Evolutionary conservation across 2,113 vertebrate species (phyloP).

Genomic region (Oxygymnocypris stewartii): DNA sequence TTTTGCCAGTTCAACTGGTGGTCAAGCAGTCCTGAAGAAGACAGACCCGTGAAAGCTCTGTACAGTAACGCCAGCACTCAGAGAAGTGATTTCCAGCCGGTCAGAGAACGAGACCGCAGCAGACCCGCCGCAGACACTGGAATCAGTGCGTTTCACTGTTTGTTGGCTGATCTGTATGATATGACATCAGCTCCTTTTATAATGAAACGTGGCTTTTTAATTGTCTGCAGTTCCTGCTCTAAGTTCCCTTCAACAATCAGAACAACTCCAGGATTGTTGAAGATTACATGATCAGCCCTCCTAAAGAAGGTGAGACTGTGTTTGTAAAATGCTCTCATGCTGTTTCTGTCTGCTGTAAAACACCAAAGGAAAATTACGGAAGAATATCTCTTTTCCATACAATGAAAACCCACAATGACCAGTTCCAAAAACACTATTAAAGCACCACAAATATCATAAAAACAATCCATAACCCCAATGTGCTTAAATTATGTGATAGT

Average conservation of each 20-base stretch:
- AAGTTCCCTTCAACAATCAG: conserved; percentile 56
- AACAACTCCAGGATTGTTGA: conserved; percentile 54
- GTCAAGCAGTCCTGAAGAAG: conserved; percentile 18
- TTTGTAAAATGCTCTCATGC: background rate
- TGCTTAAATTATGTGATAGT: background rate
- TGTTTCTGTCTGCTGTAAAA: too few relatives aligned
- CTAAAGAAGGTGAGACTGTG: conserved; percentile 69
- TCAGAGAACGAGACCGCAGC: conserved; percentile 47
- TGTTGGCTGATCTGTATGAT: too few relatives aligned
- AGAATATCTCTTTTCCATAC: background rate
- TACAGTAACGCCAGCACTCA: conserved; percentile 67
- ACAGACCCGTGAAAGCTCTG: conserved; percentile 29
- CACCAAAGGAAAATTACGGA: too few relatives aligned
- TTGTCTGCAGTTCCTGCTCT: conserved; percentile 63
- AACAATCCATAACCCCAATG: background rate
- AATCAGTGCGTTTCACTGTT: conserved; percentile 60
- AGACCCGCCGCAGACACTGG: too few relatives aligned
- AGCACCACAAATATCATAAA: background rate
- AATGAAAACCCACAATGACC: too few relatives aligned
- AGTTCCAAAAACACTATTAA: background rate
- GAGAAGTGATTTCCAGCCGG: conserved; percentile 65
- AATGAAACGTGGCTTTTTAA: background rate
- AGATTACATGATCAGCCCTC: conserved; percentile 60
- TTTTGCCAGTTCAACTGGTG: conserved; percentile 65
- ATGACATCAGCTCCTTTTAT: background rate